phyloP scores from a whole-genome alignment of 1,140 invertebrate genomes.

The Magallana gigas region DNA sequence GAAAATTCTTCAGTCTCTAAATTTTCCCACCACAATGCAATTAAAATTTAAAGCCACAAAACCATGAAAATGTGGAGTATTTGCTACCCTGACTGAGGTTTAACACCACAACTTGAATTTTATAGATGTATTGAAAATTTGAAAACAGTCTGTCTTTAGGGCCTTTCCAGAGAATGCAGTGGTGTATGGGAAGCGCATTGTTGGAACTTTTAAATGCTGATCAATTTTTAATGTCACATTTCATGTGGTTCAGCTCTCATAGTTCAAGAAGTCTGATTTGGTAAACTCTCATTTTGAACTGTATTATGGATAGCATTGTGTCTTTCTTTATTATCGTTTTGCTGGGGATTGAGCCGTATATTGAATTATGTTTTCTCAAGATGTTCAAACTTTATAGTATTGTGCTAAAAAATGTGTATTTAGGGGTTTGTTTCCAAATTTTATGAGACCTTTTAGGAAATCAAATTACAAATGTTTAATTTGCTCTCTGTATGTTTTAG shows the following conservation, averaged over 20 bases:
- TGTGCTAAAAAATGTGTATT: too few species aligned
- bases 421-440: too few species aligned
- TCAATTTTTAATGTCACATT: neutral
- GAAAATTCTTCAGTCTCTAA: neutral
- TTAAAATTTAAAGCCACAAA: slow-evolving; percentile 23
- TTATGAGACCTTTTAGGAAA: too few species aligned
- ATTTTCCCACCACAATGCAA: neutral
- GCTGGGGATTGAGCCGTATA: too few species aligned
- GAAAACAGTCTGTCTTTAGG: neutral
- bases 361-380: too few species aligned
- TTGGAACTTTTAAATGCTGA: slow-evolving; percentile 7
- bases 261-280: slow-evolving; percentile 11
- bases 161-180: neutral
- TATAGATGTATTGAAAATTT: neutral
- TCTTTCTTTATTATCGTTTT: too few species aligned
- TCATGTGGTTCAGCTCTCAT: neutral
- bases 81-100: neutral
- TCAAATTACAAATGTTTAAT: too few species aligned
- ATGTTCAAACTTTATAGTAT: too few species aligned
- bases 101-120: neutral
- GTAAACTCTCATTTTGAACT: neutral
- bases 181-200: neutral
- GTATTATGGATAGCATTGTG: too few species aligned
- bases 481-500: too few species aligned
- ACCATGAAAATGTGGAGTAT: slow-evolving; percentile 16